Base-by-base conservation (phyloP, 2,797 vertebrate species). In the Epinephelus coioides region DNA sequence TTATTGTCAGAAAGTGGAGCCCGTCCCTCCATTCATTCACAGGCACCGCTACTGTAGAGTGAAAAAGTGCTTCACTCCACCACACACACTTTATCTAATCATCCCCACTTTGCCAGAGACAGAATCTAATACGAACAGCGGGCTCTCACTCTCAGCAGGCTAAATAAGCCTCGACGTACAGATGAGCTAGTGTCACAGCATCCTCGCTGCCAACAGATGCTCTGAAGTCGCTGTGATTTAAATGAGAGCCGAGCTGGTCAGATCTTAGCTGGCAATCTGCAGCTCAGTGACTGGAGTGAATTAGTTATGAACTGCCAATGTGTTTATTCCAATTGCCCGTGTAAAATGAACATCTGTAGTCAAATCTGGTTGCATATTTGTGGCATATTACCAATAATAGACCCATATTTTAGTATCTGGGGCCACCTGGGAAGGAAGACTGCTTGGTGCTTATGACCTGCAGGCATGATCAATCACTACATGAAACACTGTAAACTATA, bases 51-150 rank as follows among this genome's bases (percentile, higher is more conserved):
- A 64, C 83, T 83, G 83, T 91, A 86, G 91, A 91, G 89, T 93
- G 90, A 85, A 87, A 83, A 87, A 92, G 85, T 74, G 77, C 88
- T 95, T 88, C 88, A 69, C 91, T 95, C 93, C 92, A 85, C 86
- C 69, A 92, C 91, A 88, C 68, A 69, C 82, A 73, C 92, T 95
- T 95, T 90, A 95, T 95, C 91, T 95, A 95, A 96, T 95, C 72
- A 74, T 86, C 84, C 80, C 90, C 88, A 85, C 90, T 95, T 96
- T 95, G 87, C 86, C 92, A 65, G 82, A 89, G 88, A 90, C 55
- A 92, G 93, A 92, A 93, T 90, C 91, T 88, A 89, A 93, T 95
- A 91, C 85, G 90, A 94, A 88, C 85, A 89, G 70, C 81, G 86
- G 61, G 92, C 81, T 92, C 85, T 87, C 87, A 85, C 89, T 92